These are phyloP conservation scores for Rallus crepitans DNA, from an alignment of 2,797 vertebrate species.

Conservation along the genomic window DNA sequence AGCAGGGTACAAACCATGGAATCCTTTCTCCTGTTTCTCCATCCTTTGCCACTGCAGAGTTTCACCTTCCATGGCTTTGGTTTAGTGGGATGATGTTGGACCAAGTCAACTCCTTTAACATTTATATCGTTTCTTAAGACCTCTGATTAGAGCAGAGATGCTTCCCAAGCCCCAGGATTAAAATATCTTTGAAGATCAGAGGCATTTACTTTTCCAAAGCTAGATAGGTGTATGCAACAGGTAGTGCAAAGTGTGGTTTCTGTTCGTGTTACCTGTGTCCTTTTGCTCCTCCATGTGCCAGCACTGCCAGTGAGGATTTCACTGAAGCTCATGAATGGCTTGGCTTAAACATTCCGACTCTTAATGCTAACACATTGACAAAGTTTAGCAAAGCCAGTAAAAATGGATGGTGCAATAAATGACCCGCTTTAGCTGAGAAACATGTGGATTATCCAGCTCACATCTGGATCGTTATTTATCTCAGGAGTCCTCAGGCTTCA, in stretches of 20 bases:
- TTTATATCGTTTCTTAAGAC: not conserved
- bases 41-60: not conserved
- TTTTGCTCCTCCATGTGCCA: not conserved
- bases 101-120: not conserved
- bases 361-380: not conserved
- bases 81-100: not conserved
- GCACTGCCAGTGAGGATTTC: not conserved
- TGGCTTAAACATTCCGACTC: not conserved
- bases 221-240: not conserved
- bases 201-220: not conserved
- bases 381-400: constrained; percentile 33
- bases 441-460: not conserved
- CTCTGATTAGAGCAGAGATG: not conserved
- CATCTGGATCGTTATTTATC: constrained; percentile 25
- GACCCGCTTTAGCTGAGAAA: not conserved
- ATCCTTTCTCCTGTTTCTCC: not conserved
- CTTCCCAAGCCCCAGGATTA: not conserved
- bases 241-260: not conserved
- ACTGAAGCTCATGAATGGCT: not conserved
- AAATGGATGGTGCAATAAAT: constrained; percentile 18
- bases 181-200: not conserved
- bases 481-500: not conserved
- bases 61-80: not conserved
- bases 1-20: rapidly evolving
- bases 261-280: not conserved